Percentiles rank a stretch among this genome's conserved stretches.
phyloP scores from a whole-genome alignment of 1,140 invertebrate genomes.

The Aphidius gifuensis region DNA sequence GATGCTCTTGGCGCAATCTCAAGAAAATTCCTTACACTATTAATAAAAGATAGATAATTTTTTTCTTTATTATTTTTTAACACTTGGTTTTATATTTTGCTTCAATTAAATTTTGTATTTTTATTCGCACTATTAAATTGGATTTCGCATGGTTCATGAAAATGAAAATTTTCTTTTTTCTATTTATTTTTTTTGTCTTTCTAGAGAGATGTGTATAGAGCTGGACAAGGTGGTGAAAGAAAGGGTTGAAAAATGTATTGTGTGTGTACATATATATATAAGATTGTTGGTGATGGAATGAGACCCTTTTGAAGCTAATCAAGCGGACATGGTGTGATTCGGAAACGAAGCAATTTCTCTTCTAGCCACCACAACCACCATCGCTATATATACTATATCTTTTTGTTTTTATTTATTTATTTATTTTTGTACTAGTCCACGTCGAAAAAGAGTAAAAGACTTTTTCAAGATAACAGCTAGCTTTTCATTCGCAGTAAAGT shows the following conservation, averaged over 20 bases:
- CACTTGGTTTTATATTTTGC: conserved; percentile 2
- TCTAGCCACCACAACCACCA: conserved; percentile 29
- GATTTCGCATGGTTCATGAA: conserved; percentile 6
- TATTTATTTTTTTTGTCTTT: conserved; percentile 6
- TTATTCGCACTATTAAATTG: conserved; percentile 6
- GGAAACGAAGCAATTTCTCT: conserved; percentile 45
- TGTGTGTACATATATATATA: not conserved
- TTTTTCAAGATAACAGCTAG: conserved; percentile 15
- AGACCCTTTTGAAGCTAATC: conserved; percentile 31
- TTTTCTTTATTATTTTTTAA: not conserved
- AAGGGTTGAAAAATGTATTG: not conserved
- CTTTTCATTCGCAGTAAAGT: conserved; percentile 3
- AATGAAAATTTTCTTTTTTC: not conserved
- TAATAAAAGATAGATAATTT: not conserved
- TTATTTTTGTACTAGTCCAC: no score
- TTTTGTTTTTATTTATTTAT: conserved; percentile 8
- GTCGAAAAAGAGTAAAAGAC: conserved; percentile 16
- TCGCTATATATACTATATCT: conserved; percentile 31
- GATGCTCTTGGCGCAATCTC: conserved; percentile 3
- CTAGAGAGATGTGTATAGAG: conserved; percentile 5
- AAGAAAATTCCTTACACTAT: not conserved
- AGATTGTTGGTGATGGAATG: not conserved
- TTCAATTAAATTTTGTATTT: conserved; percentile 11
- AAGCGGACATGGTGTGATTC: conserved; percentile 40
- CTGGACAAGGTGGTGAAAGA: not conserved